Evolutionary conservation across 2,113 vertebrate species (phyloP).

Genomic region (Dolichallabes microphthalmus): DNA sequence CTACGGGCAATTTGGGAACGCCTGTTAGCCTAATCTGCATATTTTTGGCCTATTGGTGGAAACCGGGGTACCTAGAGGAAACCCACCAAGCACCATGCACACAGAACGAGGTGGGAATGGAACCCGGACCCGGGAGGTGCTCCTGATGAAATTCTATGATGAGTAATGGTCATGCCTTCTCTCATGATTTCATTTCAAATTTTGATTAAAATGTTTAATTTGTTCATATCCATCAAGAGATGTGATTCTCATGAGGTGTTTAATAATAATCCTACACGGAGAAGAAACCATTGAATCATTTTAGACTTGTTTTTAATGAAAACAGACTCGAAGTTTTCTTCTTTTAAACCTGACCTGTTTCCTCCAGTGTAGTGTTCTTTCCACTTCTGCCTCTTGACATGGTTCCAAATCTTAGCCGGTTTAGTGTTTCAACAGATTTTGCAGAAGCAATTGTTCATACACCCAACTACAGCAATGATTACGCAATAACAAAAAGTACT

Average conservation of each 20-base stretch:
- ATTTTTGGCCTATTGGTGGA: too few relatives aligned
- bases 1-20: too few relatives aligned
- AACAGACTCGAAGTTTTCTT: neutral
- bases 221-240: neutral
- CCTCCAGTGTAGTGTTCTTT: neutral
- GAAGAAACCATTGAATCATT: neutral
- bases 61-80: too few relatives aligned
- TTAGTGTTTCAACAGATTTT: conserved; percentile 4
- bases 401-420: neutral
- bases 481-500: conserved; percentile 46
- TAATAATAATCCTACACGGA: neutral
- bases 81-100: too few relatives aligned
- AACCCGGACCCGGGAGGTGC: too few relatives aligned
- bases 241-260: neutral
- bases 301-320: neutral
- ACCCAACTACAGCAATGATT: neutral
- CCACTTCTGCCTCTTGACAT: neutral
- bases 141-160: neutral
- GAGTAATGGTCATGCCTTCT: too few relatives aligned
- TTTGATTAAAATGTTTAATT: neutral
- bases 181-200: neutral
- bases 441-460: conserved; percentile 13
- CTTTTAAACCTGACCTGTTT: neutral
- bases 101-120: too few relatives aligned
- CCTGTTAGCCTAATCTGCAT: too few relatives aligned